Conservation (phyloP, 2,888 invertebrate genomes). For the Andrena minutula region DNA sequence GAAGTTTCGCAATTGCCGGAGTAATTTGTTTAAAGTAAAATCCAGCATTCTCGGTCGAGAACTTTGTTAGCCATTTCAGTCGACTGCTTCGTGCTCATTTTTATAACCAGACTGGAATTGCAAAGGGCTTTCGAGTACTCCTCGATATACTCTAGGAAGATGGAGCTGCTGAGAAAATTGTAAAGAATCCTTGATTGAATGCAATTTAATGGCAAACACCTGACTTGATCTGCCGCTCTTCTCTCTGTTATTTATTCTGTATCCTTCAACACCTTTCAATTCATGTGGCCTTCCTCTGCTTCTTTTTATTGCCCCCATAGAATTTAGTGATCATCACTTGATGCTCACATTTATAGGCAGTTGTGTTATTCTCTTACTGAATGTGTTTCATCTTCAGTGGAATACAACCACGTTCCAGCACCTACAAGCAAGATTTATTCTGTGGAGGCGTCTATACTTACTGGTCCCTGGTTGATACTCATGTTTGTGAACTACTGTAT, state of each 20-base stretch:
- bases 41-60: background rate
- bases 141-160: background rate
- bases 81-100: constrained; percentile 1
- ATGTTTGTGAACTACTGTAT: no score
- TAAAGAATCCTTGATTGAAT: constrained; percentile 29
- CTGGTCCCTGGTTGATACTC: no score
- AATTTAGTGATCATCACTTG: no score
- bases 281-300: no score
- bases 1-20: constrained; percentile 15
- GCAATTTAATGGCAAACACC: constrained; percentile 23
- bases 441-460: no score
- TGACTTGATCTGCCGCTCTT: background rate
- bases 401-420: no score
- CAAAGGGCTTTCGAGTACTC: background rate
- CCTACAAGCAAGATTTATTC: no score
- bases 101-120: background rate
- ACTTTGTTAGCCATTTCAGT: background rate
- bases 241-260: background rate
- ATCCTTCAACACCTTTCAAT: no score
- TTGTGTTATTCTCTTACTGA: no score
- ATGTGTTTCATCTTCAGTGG: no score
- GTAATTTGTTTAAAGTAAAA: constrained; percentile 27
- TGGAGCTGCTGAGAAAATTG: background rate
- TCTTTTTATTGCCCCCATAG: no score
- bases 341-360: no score